Evolutionary conservation across 2,797 vertebrate species (phyloP), one percentile per base, ranked within the genome.

Genomic region (Galago senegalensis): DNA sequence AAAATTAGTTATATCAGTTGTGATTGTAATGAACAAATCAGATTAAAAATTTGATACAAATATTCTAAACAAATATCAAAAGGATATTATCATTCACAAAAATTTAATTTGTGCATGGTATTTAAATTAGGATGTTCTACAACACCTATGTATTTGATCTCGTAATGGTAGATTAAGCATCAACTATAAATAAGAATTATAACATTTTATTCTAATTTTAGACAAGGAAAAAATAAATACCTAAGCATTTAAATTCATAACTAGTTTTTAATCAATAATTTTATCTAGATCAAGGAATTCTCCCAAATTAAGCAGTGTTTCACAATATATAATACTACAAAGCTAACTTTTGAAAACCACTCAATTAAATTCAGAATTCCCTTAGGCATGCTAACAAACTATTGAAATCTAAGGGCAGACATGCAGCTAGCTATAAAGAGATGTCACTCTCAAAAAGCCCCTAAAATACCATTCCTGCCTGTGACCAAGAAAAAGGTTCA

Each of bases 211-310:
- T 87, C 10, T 79, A 31, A 43, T 56, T 89, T 90, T 87, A 91
- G 49, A 94, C 29, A 87, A 77, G 40, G 5, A 56, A 40, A 67
- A 67, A 31, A 76, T 17, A 63, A 34, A 81, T 6, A 7, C 25
- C 46, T 40, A 58, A 84, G 80, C 7, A 86, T 49, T 40, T 58
- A 89, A 92, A 83, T 43, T 77, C 31, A 72, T 53, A 76, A 4
- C 29, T 37, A 10, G 29, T 34, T 91, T 97, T 93, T 61, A 94
- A 94, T n/a, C 67, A 81, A 82, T n/a, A 94, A 95, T 85, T 93
- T 95, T 81, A 92, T 63, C 63, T 77, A 65, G n/a, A 94, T 91
- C 73, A 95, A 97, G 49, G 18, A 56, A 67, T 73, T 58, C 46
- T 93, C 72, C 37, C 31, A 97, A 4, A 90, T 92, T 94, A 84